Percentiles rank a stretch among this genome's conserved stretches.
Conservation (phyloP, 1,140 invertebrate species). For the Hylaeus anthracinus region DNA sequence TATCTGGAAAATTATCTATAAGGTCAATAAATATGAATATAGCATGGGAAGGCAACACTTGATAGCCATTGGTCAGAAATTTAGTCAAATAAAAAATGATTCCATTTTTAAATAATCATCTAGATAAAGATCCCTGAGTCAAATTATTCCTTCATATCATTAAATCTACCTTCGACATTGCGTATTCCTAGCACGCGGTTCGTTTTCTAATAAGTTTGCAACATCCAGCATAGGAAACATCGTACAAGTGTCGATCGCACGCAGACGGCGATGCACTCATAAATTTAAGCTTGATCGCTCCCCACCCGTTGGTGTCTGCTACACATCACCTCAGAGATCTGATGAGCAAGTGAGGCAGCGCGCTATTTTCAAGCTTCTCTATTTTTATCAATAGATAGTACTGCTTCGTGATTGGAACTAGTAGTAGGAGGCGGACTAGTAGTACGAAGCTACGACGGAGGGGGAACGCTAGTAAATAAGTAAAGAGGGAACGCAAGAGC, state of each 20-base stretch:
- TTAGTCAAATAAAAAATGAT: too few relatives aligned
- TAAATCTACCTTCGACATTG: neutral
- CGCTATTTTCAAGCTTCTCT: constrained; percentile 72
- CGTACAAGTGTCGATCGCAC: too few relatives aligned
- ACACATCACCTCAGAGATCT: constrained; percentile 42
- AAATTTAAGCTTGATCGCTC: constrained; percentile 6
- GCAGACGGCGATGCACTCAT: constrained; percentile 11
- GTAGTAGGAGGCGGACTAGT: constrained; percentile 63
- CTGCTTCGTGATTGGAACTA: constrained; percentile 69
- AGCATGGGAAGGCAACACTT: too few relatives aligned
- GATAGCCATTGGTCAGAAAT: too few relatives aligned
- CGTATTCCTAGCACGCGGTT: neutral
- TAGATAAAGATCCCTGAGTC: too few relatives aligned
- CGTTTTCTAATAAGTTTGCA: neutral
- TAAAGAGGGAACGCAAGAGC: constrained; percentile 73
- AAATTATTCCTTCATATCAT: neutral
- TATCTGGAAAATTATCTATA: neutral
- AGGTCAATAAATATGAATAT: too few relatives aligned
- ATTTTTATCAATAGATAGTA: constrained; percentile 77
- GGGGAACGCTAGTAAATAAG: constrained; percentile 78
- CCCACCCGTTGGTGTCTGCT: neutral
- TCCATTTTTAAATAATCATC: too few relatives aligned
- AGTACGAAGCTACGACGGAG: constrained; percentile 52
- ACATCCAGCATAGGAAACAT: neutral
- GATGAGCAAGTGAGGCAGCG: constrained; percentile 49